Base-by-base conservation (phyloP, 2,888 invertebrate species). In the Villa cingulata region DNA sequence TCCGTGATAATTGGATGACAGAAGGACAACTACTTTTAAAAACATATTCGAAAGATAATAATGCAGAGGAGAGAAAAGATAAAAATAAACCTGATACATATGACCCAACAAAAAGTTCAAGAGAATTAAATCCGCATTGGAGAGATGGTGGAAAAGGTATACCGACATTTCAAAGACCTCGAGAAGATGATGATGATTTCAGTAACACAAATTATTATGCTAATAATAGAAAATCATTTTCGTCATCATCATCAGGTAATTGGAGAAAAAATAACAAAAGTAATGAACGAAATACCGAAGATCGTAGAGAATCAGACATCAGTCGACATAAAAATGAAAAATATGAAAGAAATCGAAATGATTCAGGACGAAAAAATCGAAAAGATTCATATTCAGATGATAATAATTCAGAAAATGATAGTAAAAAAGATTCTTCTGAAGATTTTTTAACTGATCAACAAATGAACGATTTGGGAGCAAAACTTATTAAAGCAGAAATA, bases 101-200 rank as follows among this genome's bases (percentile, higher is more conserved):
- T 57, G 75, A 80, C 63, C 85, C 86, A 16, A 77, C 81, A 1
- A 80, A 80, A 52, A 83, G 82, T 63, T 68, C 67, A 2, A 72
- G 81, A 58, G 94, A 95, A 70, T 70, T 94, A 46, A 95, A 95
- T 73, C 92, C 90, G 0, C 86, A 88, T 61, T 94, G 92, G 91
- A 90, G 84, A 72, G 74, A 83, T 66, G 90, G 89, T 40, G 94
- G 94, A 1, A 77, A 76, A 45, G 94, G 94, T 2, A 62, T 94
- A 49, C 94, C 94, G 0, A 64, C 56, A 9, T 70, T 69, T 50
- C 58, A 59, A 49, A 67, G 61, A 51, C 68, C 69, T 10, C 53
- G 58, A 18, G 66, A 71, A 36, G 72, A 76, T 50, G 61, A 59
- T 43, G 58, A 57, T 18, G 54, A 57, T 43, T 47, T 48, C 10